Percentiles rank a stretch among this genome's conserved stretches.
phyloP scores from a whole-genome alignment of 2,113 vertebrate genomes.

The Seriola aureovittata region DNA sequence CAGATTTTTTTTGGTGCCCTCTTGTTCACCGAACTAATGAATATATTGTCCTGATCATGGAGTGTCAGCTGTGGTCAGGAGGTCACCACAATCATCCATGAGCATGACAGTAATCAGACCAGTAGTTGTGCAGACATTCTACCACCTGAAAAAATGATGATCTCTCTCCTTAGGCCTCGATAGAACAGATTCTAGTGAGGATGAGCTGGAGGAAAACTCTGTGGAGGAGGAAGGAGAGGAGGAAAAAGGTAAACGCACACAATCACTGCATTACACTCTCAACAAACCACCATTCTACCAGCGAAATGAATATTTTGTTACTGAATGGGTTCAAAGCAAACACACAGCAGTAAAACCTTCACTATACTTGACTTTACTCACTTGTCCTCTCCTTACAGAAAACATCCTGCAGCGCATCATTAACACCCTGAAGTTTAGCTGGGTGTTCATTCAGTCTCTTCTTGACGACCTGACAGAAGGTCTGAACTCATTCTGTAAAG shows the following conservation, averaged over 20 bases:
- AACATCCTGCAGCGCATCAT: conserved; percentile 72
- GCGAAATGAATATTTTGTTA: neutral
- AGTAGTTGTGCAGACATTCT: too few species aligned
- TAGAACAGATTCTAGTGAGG: conserved; percentile 70
- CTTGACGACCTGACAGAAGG: conserved; percentile 72
- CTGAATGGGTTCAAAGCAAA: neutral
- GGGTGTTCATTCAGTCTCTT: conserved; percentile 77
- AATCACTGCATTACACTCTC: neutral
- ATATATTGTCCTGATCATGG: too few species aligned
- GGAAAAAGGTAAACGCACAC: conserved; percentile 57
- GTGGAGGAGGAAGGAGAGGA: conserved; percentile 65
- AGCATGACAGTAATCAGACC: too few species aligned
- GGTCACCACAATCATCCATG: too few species aligned
- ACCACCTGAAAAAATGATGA: neutral
- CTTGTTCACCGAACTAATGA: too few species aligned
- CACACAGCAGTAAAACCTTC: neutral
- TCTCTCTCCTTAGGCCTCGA: conserved; percentile 70
- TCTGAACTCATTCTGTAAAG: conserved; percentile 79
- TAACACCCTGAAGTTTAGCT: conserved; percentile 72
- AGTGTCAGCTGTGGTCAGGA: too few species aligned
- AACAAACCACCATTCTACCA: neutral
- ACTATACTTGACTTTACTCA: neutral
- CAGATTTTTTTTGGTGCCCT: too few species aligned
- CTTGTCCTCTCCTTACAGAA: conserved; percentile 62
- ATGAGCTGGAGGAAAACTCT: conserved; percentile 71